phyloP scores from a whole-genome alignment of 2,113 vertebrate species.

The Carollia perspicillata region DNA sequence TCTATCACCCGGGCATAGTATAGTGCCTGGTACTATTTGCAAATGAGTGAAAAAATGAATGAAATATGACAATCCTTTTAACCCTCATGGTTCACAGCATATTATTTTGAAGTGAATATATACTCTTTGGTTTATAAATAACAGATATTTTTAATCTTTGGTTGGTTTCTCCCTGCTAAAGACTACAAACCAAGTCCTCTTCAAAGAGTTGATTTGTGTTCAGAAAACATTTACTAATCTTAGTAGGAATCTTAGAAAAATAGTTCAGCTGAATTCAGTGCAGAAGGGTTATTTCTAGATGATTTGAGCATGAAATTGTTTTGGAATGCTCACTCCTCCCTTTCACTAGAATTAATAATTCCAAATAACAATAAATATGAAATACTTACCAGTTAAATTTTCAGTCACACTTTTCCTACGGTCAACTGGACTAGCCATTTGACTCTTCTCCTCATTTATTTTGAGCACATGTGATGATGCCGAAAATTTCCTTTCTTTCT shows the following conservation, averaged over 20 bases:
- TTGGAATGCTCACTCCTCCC: background rate
- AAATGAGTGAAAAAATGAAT: background rate
- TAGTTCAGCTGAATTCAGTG: background rate
- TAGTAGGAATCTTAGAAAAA: background rate
- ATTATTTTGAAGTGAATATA: background rate
- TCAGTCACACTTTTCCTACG: background rate
- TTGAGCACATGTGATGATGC: background rate
- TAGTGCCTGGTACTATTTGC: background rate
- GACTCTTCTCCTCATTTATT: background rate
- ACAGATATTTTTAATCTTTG: background rate
- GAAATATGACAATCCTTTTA: background rate
- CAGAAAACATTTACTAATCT: background rate
- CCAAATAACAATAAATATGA: background rate
- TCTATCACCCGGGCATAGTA: background rate
- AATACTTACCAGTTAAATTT: conserved; percentile 75
- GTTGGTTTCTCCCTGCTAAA: background rate
- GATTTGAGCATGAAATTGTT: background rate
- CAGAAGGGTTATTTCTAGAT: background rate
- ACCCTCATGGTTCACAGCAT: background rate
- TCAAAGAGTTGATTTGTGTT: background rate
- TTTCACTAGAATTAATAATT: background rate
- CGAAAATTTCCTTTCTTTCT: conserved; percentile 39
- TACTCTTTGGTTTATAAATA: background rate
- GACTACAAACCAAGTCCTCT: background rate
- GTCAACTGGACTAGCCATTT: background rate